phyloP scores from a whole-genome alignment of 2,888 invertebrate genomes.

The Colostygia pectinataria region DNA sequence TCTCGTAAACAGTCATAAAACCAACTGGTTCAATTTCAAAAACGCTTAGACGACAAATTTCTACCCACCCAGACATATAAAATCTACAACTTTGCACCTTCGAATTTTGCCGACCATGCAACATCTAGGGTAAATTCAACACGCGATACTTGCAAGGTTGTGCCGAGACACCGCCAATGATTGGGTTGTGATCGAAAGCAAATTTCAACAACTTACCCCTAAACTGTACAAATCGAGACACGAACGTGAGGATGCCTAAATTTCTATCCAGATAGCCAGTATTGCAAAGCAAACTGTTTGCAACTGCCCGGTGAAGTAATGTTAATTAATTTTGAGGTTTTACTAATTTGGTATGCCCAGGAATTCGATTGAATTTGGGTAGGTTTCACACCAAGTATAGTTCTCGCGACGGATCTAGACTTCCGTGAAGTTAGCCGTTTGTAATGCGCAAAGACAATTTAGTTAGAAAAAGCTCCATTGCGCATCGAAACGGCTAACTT shows the following conservation, averaged over 20 bases:
- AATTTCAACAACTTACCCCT: constrained; percentile 55
- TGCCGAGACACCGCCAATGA: constrained; percentile 46
- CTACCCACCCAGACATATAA: constrained; percentile 23
- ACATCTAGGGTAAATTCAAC: constrained; percentile 25
- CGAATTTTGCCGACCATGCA: constrained; percentile 21
- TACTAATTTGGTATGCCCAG: not conserved
- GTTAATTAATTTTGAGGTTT: constrained; percentile 15
- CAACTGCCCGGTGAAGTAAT: constrained; percentile 11
- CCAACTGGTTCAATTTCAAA: constrained; percentile 20
- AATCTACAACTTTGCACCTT: constrained; percentile 26
- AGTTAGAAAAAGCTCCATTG: too few species aligned
- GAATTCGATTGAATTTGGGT: not conserved
- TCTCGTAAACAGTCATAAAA: constrained; percentile 7
- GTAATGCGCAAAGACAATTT: too few species aligned
- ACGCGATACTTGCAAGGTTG: constrained; percentile 17
- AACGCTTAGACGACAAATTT: constrained; percentile 20
- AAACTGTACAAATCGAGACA: constrained; percentile 28
- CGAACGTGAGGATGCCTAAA: constrained; percentile 26
- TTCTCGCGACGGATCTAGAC: too few species aligned
- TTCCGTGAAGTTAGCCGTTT: too few species aligned
- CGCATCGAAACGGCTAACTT: too few species aligned
- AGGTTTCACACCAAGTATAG: too few species aligned
- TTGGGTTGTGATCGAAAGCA: constrained; percentile 75
- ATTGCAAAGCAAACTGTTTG: constrained; percentile 12
- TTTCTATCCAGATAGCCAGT: constrained; percentile 24